These are phyloP conservation scores for Rhopalosiphum nymphaeae DNA, from an alignment of 2,888 invertebrate genomes.

Conservation along the genomic window DNA sequence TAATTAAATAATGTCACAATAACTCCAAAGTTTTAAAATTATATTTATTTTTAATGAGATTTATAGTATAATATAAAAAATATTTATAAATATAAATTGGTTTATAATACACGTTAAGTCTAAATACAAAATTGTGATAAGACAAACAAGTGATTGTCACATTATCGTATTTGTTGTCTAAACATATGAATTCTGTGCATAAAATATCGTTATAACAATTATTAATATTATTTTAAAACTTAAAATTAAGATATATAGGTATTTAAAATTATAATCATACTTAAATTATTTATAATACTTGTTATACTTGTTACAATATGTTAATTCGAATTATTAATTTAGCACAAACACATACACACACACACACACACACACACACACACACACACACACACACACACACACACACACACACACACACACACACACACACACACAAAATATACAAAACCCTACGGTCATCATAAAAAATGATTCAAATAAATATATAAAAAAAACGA, in stretches of 20 bases:
- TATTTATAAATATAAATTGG: not conserved
- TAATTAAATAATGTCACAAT: not conserved
- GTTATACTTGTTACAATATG: conserved; percentile 6
- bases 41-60: conserved; percentile 41
- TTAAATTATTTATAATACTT: conserved; percentile 33
- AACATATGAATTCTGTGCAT: not conserved
- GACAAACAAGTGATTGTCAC: not conserved
- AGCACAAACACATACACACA: not conserved
- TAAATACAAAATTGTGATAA: conserved; percentile 10
- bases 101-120: conserved; percentile 11
- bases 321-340: not conserved
- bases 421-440: not conserved
- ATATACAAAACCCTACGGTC: not conserved
- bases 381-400: not conserved
- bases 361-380: not conserved
- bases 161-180: not conserved
- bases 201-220: not conserved
- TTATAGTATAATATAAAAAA: conserved; percentile 26
- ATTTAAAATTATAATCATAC: not conserved
- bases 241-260: not conserved
- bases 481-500: conserved; percentile 31
- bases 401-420: not conserved
- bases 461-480: not conserved
- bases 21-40: not conserved
- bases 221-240: not conserved